These are phyloP conservation scores for Cantharis flavilabris DNA, from an alignment of 2,888 invertebrate species.

Conservation along the genomic window DNA sequence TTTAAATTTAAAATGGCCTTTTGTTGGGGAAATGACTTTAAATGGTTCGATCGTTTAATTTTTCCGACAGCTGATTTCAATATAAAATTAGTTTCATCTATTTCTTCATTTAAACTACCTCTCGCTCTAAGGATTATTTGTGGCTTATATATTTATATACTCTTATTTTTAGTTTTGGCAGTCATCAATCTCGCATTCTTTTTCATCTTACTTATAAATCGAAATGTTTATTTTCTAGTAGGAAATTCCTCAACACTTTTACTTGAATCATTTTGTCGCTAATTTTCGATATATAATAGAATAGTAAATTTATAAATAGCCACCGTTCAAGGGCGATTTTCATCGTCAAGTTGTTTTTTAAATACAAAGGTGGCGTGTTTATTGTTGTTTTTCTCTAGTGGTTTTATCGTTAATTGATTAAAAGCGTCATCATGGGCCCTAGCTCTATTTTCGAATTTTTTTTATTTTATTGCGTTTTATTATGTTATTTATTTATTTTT, in stretches of 20 bases:
- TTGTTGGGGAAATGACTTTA: background rate
- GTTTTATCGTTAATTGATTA: too few species aligned
- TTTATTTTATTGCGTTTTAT: background rate
- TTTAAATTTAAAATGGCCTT: background rate
- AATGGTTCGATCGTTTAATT: background rate
- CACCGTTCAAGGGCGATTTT: background rate
- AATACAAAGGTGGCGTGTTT: background rate
- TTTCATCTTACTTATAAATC: background rate
- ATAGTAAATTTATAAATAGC: background rate
- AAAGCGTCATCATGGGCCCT: background rate
- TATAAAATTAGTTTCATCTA: background rate
- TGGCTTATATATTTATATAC: slow-evolving; percentile 4
- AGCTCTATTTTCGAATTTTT: background rate
- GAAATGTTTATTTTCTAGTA: background rate
- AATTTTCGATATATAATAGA: background rate
- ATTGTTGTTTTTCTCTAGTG: background rate
- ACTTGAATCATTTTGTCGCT: background rate
- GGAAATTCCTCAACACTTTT: background rate
- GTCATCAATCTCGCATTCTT: slow-evolving; percentile 1
- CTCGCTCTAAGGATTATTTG: slow-evolving; percentile 1
- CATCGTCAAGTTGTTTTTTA: background rate
- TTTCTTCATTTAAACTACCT: background rate
- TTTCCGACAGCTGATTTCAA: background rate
- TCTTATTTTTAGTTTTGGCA: slow-evolving; percentile 9
- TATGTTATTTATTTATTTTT: background rate